A percentile compares a stretch with the other conserved stretches of the same genome.
phyloP scores from a whole-genome alignment of 2,888 invertebrate species.

The Charanyca ferruginea region DNA sequence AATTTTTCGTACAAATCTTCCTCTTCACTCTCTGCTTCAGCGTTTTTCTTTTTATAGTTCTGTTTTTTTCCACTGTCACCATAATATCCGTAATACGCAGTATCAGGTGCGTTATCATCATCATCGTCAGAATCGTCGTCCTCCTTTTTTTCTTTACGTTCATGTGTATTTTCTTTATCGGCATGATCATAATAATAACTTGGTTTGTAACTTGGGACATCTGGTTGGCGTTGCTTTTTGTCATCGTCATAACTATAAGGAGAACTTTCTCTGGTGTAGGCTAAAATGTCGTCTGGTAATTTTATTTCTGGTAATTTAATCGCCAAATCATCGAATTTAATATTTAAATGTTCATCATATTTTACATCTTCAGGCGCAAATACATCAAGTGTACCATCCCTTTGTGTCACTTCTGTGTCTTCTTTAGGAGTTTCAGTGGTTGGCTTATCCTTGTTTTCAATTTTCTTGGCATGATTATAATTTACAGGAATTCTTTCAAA shows the following conservation, averaged over 20 bases:
- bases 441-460: conserved; percentile 59
- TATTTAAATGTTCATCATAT: conserved; percentile 83
- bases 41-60: conserved; percentile 71
- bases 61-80: conserved; percentile 67
- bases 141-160: conserved; percentile 58
- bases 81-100: conserved; percentile 65
- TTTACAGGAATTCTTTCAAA: conserved; percentile 87
- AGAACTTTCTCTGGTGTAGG: conserved; percentile 75
- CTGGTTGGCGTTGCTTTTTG: conserved; percentile 59
- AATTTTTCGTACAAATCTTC: conserved; percentile 88
- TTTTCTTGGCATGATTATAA: conserved; percentile 80
- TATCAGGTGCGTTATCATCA: conserved; percentile 61
- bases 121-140: conserved; percentile 58
- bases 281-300: conserved; percentile 86
- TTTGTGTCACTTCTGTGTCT: conserved; percentile 62
- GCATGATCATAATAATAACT: conserved; percentile 73
- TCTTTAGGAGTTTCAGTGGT: conserved; percentile 40
- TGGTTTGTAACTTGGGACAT: conserved; percentile 54
- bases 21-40: conserved; percentile 70
- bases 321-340: conserved; percentile 84
- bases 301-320: conserved; percentile 87
- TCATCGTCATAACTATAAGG: conserved; percentile 68
- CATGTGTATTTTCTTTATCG: conserved; percentile 58
- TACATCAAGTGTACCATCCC: conserved; percentile 75
- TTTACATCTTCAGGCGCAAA: conserved; percentile 72